A percentile compares a stretch with the other conserved stretches of the same genome.
phyloP scores from a whole-genome alignment of 1,140 invertebrate genomes.

The Procambarus virginalis region DNA sequence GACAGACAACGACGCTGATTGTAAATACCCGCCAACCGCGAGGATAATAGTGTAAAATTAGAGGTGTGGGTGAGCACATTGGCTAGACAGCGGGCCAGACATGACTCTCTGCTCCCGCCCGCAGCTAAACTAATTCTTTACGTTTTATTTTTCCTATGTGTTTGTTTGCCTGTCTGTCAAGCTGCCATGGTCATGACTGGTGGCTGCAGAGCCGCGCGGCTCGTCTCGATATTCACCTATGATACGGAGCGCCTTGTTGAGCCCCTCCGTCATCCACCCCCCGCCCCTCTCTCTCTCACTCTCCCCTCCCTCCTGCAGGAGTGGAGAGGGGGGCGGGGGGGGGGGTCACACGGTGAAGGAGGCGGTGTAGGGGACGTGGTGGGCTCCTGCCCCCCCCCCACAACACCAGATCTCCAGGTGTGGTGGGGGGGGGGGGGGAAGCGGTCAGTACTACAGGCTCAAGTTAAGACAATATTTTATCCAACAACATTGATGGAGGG shows the following conservation, averaged over 20 bases:
- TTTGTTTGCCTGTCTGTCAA: conserved; percentile 43
- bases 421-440: background rate
- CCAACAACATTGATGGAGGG: conserved; percentile 7
- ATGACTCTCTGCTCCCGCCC: conserved; percentile 17
- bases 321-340: background rate
- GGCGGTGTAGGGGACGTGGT: too few relatives aligned
- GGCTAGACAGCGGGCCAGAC: background rate
- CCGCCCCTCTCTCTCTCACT: too few relatives aligned
- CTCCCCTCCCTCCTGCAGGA: background rate
- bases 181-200: conserved; percentile 33
- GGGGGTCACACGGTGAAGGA: too few relatives aligned
- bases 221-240: background rate
- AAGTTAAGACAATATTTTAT: conserved; percentile 15
- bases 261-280: background rate
- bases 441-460: conserved; percentile 9
- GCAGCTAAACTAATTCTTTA: conserved; percentile 38
- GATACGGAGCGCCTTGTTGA: background rate
- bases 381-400: too few relatives aligned
- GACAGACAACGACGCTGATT: background rate
- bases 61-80: background rate
- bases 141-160: conserved; percentile 33
- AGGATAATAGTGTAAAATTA: conserved; percentile 1
- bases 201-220: background rate
- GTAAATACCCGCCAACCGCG: background rate
- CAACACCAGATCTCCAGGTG: too few relatives aligned